Conservation (phyloP, 1,140 invertebrate genomes). For the Phocides pigmalion region DNA sequence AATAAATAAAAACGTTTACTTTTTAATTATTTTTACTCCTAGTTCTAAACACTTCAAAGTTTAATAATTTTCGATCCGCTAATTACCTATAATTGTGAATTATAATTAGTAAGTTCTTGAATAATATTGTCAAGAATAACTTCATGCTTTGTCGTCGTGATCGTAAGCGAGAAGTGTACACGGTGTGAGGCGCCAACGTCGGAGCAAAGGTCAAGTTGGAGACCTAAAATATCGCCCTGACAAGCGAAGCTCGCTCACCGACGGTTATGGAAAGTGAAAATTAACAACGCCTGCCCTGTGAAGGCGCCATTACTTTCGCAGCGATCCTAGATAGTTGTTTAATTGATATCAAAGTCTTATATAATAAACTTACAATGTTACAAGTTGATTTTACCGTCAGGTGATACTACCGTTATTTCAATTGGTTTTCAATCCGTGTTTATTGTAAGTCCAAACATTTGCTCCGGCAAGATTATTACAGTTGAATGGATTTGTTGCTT, state of each 20-base stretch:
- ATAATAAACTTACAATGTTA: not conserved
- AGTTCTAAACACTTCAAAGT: too few species aligned
- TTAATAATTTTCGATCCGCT: too few species aligned
- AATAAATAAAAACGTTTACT: too few species aligned
- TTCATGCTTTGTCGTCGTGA: not conserved
- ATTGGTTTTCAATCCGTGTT: too few species aligned
- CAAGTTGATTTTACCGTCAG: not conserved
- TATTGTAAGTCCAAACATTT: too few species aligned
- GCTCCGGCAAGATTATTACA: too few species aligned
- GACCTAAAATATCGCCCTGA: constrained; percentile 45
- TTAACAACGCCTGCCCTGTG: constrained; percentile 37
- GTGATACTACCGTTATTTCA: not conserved
- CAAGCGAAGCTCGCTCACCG: constrained; percentile 32
- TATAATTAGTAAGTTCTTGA: too few species aligned
- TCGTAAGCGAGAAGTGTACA: constrained; percentile 22
- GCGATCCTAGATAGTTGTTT: constrained; percentile 18
- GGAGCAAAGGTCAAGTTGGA: constrained; percentile 54
- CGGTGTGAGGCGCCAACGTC: constrained; percentile 49
- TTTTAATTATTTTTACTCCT: too few species aligned
- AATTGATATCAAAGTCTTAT: constrained; percentile 19
- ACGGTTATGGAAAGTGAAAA: constrained; percentile 59
- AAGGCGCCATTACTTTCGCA: constrained; percentile 21
- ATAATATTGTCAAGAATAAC: too few species aligned
- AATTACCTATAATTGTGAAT: too few species aligned
- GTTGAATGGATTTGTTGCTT: too few species aligned